These are phyloP conservation scores for Muschampia plurimacula DNA, from an alignment of 2,888 invertebrate species.

Conservation along the genomic window DNA sequence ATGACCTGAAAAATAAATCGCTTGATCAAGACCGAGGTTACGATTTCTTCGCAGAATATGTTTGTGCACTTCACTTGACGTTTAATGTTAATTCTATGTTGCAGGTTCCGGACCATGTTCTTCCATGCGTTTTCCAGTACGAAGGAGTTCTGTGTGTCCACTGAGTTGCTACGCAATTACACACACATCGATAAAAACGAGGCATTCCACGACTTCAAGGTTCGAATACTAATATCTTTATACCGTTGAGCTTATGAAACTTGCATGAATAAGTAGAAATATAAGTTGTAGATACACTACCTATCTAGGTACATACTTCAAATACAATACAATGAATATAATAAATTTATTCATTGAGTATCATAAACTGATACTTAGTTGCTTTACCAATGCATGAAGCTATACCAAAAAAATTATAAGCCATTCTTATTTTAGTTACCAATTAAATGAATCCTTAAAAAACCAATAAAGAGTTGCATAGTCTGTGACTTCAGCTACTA, in stretches of 20 bases:
- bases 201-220: slow-evolving; percentile 91
- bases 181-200: slow-evolving; percentile 88
- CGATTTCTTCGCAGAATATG: slow-evolving; percentile 8
- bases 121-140: slow-evolving; percentile 94
- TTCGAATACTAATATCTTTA: slow-evolving; percentile 52
- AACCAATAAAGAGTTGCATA: no score
- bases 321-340: no score
- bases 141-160: slow-evolving; percentile 92
- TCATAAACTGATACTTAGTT: no score
- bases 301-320: no score
- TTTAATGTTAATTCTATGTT: slow-evolving; percentile 49
- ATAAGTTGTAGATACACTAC: not conserved
- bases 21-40: slow-evolving; percentile 32
- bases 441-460: no score
- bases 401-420: no score
- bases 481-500: no score
- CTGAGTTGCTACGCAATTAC: slow-evolving; percentile 90
- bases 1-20: slow-evolving; percentile 54
- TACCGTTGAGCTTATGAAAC: slow-evolving; percentile 41
- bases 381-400: no score
- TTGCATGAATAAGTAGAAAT: slow-evolving; percentile 37
- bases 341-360: no score
- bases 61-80: not conserved
- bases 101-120: slow-evolving; percentile 89
- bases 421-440: no score